phyloP scores from a whole-genome alignment of 2,888 invertebrate genomes.

The Hirtodrosophila duncani region DNA sequence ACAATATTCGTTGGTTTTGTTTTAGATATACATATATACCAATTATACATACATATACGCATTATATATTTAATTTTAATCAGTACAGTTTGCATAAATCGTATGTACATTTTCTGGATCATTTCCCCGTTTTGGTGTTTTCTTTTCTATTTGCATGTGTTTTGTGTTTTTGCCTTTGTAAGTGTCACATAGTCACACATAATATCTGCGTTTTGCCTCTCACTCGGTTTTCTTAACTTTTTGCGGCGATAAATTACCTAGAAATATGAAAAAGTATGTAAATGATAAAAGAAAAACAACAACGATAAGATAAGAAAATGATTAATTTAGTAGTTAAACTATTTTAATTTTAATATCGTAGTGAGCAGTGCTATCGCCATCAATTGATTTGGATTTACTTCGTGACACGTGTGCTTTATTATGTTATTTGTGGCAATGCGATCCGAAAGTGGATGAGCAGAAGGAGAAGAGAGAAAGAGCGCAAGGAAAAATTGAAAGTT shows the following conservation, averaged over 20 bases:
- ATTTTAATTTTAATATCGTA: conserved; percentile 79
- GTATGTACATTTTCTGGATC: conserved; percentile 50
- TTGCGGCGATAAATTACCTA: conserved; percentile 52
- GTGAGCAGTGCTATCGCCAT: conserved; percentile 74
- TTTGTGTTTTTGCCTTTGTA: conserved; percentile 26
- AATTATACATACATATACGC: conserved; percentile 54
- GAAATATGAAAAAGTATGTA: conserved; percentile 41
- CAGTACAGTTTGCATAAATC: conserved; percentile 64
- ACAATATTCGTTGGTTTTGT: conserved; percentile 40
- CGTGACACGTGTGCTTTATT: conserved; percentile 75
- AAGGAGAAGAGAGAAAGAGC: conserved; percentile 36
- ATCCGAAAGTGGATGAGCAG: conserved; percentile 28
- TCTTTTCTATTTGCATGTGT: conserved; percentile 15
- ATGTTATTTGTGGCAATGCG: conserved; percentile 39
- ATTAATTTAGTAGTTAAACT: conserved; percentile 59
- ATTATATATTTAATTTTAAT: conserved; percentile 60
- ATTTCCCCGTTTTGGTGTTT: conserved; percentile 17
- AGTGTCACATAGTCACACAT: too few species aligned
- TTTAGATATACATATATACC: conserved; percentile 38
- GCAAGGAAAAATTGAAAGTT: conserved; percentile 34
- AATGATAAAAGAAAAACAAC: conserved; percentile 10
- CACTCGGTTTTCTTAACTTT: conserved; percentile 60
- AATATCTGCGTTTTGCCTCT: too few species aligned
- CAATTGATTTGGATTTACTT: conserved; percentile 70
- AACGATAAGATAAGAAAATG: conserved; percentile 10